These are phyloP conservation scores for Oryzias curvinotus DNA, from an alignment of 2,113 vertebrate species.

Conservation along the genomic window DNA sequence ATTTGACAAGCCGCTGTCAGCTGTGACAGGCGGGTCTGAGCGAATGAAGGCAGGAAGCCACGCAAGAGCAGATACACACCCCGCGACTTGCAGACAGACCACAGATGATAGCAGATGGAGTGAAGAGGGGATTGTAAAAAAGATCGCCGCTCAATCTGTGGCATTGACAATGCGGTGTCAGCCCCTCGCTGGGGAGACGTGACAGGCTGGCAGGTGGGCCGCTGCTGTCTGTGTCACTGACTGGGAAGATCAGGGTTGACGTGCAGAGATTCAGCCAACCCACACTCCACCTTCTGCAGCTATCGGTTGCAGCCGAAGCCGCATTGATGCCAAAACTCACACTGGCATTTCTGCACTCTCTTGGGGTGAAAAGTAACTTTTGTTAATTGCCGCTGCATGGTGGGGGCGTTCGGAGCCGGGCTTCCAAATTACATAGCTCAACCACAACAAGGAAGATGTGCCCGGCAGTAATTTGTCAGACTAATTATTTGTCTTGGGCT, in stretches of 20 bases:
- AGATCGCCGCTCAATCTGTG: slow-evolving; percentile 63
- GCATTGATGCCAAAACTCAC: slow-evolving; percentile 53
- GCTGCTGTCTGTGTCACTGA: slow-evolving; percentile 62
- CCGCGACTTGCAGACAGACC: slow-evolving; percentile 45
- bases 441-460: slow-evolving; percentile 78
- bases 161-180: slow-evolving; percentile 72
- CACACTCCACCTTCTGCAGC: slow-evolving; percentile 53
- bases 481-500: slow-evolving; percentile 82
- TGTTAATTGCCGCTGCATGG: slow-evolving; percentile 74
- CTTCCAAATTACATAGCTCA: slow-evolving; percentile 79
- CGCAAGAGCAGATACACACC: slow-evolving; percentile 45
- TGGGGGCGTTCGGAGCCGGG: slow-evolving; percentile 65
- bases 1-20: slow-evolving; percentile 73
- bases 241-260: slow-evolving; percentile 68
- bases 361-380: slow-evolving; percentile 72
- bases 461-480: slow-evolving; percentile 80
- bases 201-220: slow-evolving; percentile 73
- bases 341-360: slow-evolving; percentile 23
- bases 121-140: slow-evolving; percentile 56
- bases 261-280: slow-evolving; percentile 45
- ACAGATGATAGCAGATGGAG: slow-evolving; percentile 68
- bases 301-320: slow-evolving; percentile 49
- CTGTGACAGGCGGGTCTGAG: slow-evolving; percentile 62
- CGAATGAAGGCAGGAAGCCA: slow-evolving; percentile 60
- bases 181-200: slow-evolving; percentile 56